Conservation (phyloP, 2,113 vertebrate genomes). For the Octodon degus region DNA sequence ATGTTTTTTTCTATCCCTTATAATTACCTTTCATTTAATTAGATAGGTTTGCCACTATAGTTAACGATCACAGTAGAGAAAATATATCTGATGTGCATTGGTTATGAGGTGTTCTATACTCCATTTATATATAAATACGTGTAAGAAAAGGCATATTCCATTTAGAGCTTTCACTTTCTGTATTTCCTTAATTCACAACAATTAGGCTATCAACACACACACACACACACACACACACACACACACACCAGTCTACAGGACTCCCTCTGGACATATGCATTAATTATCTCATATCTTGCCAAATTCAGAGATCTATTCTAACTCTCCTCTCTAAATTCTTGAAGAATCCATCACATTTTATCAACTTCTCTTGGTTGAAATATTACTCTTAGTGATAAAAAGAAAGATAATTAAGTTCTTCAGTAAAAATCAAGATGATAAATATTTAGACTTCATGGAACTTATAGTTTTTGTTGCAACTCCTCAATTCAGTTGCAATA, state of each 20-base stretch:
- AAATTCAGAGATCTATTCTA: neutral
- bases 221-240: neutral
- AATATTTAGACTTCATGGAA: neutral
- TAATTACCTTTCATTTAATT: slow-evolving; percentile 15
- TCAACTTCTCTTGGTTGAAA: neutral
- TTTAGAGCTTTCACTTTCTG: neutral
- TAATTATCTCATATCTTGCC: neutral
- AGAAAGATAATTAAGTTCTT: neutral
- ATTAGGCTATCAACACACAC: neutral
- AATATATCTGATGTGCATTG: neutral
- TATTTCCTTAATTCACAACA: neutral
- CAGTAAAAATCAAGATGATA: neutral
- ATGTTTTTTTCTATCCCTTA: neutral
- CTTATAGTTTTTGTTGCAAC: neutral
- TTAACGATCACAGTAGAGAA: neutral
- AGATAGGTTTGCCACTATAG: neutral
- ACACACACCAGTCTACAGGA: neutral
- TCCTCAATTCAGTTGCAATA: neutral
- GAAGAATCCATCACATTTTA: neutral
- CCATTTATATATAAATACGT: neutral
- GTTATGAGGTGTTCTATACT: neutral
- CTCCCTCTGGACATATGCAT: neutral
- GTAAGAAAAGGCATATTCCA: neutral
- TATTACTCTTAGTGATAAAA: neutral
- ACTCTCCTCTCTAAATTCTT: neutral